Percentiles rank a stretch among this genome's conserved stretches.
These are phyloP conservation scores for Tetropium fuscum DNA, from an alignment of 2,888 invertebrate genomes.

Conservation along the genomic window DNA sequence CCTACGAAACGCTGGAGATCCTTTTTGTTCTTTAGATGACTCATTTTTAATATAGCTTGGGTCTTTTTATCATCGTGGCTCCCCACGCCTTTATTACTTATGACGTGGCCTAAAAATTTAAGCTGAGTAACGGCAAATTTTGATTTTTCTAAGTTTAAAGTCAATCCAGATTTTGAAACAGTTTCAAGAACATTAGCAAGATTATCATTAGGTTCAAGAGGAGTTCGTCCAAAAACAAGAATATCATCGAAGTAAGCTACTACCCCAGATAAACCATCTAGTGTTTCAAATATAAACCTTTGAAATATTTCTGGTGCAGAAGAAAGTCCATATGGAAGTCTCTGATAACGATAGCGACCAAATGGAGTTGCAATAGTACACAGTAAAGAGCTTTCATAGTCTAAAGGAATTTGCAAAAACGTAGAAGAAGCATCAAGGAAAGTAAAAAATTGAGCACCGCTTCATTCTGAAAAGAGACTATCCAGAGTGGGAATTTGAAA, in stretches of 20 bases:
- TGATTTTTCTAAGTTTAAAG: constrained; percentile 44
- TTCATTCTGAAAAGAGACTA: constrained; percentile 47
- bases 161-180: constrained; percentile 27
- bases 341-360: constrained; percentile 30
- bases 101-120: constrained; percentile 41
- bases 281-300: constrained; percentile 3
- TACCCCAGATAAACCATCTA: constrained; percentile 34
- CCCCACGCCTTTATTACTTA: constrained; percentile 33
- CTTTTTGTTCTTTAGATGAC: constrained; percentile 41
- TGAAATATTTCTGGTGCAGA: constrained; percentile 18
- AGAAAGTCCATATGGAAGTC: constrained; percentile 33
- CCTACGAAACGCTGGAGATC: constrained; percentile 50
- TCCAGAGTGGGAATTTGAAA: constrained; percentile 45
- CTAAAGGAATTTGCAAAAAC: constrained; percentile 32
- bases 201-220: constrained; percentile 44
- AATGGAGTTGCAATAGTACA: constrained; percentile 33
- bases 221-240: constrained; percentile 41
- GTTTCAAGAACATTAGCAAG: constrained; percentile 39
- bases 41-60: constrained; percentile 40
- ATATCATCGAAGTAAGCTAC: constrained; percentile 51
- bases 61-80: constrained; percentile 40
- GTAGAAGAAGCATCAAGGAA: constrained; percentile 47
- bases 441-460: constrained; percentile 47
- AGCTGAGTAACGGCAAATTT: constrained; percentile 36
- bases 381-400: constrained; percentile 25